Evolutionary conservation across 2,888 invertebrate species (phyloP).

Genomic region (Lycaena phlaeas): DNA sequence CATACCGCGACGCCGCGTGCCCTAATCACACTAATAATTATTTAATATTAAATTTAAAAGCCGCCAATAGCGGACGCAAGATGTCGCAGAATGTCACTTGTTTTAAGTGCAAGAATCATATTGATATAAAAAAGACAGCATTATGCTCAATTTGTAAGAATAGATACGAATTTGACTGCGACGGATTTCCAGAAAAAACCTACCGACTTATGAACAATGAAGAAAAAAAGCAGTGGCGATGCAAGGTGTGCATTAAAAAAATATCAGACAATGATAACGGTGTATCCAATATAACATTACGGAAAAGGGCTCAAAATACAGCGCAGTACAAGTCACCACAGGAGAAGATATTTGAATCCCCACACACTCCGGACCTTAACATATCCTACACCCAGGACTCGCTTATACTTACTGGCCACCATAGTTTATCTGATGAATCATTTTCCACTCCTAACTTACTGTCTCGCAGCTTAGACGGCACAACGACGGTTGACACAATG

Average conservation of each 20-base stretch:
- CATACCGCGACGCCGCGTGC: too few species aligned
- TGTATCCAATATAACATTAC: background rate
- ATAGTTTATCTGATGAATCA: background rate
- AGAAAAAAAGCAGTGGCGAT: conserved; percentile 1
- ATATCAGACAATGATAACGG: background rate
- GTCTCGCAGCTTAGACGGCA: background rate
- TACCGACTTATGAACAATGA: background rate
- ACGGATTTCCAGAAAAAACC: background rate
- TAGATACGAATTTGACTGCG: background rate
- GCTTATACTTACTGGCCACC: background rate
- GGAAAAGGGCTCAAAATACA: background rate
- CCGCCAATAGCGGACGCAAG: background rate
- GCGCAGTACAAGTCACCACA: background rate
- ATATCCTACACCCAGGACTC: background rate
- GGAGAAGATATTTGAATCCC: background rate
- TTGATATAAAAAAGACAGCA: background rate
- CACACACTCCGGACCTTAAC: background rate
- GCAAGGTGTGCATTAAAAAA: background rate
- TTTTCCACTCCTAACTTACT: background rate
- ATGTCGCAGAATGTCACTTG: background rate
- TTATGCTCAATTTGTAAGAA: background rate
- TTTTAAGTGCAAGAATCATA: background rate
- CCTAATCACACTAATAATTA: too few species aligned
- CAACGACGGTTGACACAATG: background rate
- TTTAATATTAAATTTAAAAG: too few species aligned